Conservation (phyloP, 2,888 invertebrate genomes). For the Lacanobia oleracea region DNA sequence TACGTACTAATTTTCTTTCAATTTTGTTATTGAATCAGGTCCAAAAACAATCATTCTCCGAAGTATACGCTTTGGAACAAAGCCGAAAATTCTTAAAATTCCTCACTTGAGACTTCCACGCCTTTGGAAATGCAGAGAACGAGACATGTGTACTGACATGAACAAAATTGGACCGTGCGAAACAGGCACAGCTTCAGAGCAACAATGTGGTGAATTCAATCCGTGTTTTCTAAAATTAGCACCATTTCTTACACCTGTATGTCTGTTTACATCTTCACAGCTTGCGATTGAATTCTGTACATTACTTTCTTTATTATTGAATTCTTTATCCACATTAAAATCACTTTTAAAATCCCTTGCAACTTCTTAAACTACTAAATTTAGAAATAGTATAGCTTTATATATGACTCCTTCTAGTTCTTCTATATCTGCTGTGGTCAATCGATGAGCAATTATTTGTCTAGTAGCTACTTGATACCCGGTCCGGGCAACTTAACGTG, state of each 20-base stretch:
- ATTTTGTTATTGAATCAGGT: neutral
- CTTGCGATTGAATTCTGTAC: neutral
- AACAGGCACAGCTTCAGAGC: conserved; percentile 19
- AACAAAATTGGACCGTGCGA: conserved; percentile 52
- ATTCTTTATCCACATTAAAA: neutral
- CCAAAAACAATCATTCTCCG: neutral
- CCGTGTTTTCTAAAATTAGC: conserved; percentile 31
- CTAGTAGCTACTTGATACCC: conserved; percentile 71
- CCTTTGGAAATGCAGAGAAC: conserved; percentile 35
- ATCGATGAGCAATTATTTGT: conserved; percentile 77
- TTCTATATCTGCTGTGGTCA: conserved; percentile 58
- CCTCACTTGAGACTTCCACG: conserved; percentile 23
- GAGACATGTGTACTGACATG: conserved; percentile 40
- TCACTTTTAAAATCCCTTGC: no score
- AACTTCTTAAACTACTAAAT: no score
- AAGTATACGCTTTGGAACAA: conserved; percentile 3
- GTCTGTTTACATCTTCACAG: neutral
- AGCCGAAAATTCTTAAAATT: conserved; percentile 34
- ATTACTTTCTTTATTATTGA: neutral
- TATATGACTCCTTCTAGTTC: conserved; percentile 31
- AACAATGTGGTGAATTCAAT: conserved; percentile 31
- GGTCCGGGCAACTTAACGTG: conserved; percentile 69
- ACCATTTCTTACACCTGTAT: conserved; percentile 13
- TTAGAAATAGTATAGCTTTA: no score
- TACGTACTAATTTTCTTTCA: no score